These are phyloP conservation scores for Suillia variegata DNA, from an alignment of 2,888 invertebrate genomes.

Conservation along the genomic window DNA sequence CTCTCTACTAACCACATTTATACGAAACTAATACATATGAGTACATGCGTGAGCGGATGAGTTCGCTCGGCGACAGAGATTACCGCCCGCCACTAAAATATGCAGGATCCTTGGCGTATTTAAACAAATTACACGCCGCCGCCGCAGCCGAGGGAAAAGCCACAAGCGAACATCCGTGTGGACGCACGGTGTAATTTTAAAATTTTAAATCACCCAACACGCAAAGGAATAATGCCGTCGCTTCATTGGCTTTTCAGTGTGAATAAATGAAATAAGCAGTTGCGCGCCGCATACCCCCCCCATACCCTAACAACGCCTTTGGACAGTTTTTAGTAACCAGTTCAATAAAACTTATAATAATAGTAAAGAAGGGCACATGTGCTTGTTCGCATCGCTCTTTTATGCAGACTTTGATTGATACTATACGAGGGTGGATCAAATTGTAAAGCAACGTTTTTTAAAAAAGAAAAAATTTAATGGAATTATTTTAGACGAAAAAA, in stretches of 20 bases:
- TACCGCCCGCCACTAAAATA: slow-evolving; percentile 7
- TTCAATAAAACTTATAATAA: background rate
- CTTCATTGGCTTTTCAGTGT: too few species aligned
- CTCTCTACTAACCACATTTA: too few species aligned
- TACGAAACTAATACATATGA: too few species aligned
- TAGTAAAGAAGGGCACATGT: background rate
- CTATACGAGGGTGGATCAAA: too few species aligned
- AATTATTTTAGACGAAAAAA: too few species aligned
- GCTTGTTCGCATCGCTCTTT: background rate
- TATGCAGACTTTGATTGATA: background rate
- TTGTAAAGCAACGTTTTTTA: too few species aligned
- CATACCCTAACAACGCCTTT: background rate
- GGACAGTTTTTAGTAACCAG: too few species aligned
- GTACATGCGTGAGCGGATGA: slow-evolving; percentile 20
- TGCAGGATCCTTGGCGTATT: background rate
- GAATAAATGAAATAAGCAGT: background rate
- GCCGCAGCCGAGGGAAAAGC: background rate
- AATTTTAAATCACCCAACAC: background rate
- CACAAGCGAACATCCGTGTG: background rate
- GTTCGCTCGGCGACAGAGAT: slow-evolving; percentile 14
- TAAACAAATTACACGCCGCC: background rate
- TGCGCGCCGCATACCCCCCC: background rate
- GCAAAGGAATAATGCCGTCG: background rate
- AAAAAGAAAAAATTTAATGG: too few species aligned
- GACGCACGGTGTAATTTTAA: slow-evolving; percentile 3